Evolutionary conservation across 2,888 invertebrate species (phyloP).

Genomic region (Spatulosminthurus flaviceps): DNA sequence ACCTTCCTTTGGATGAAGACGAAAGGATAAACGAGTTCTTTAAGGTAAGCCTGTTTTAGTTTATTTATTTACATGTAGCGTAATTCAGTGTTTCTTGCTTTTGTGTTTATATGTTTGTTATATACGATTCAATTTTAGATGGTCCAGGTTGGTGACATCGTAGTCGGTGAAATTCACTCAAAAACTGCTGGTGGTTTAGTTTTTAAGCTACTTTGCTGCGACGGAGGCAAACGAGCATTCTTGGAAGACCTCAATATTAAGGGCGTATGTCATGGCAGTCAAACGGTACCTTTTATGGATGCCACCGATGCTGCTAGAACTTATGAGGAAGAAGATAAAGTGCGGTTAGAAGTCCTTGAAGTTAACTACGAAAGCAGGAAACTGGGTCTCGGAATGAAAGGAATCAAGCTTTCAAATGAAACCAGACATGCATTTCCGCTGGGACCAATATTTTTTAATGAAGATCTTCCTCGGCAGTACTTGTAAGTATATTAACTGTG

Average conservation of each 20-base stretch:
- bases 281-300: conserved; percentile 53
- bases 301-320: conserved; percentile 67
- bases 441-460: conserved; percentile 75
- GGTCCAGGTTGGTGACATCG: conserved; percentile 66
- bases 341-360: conserved; percentile 83
- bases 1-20: conserved; percentile 80
- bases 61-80: not conserved
- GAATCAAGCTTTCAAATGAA: conserved; percentile 75
- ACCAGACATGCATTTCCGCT: conserved; percentile 78
- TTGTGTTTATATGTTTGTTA: conserved; percentile 30
- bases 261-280: conserved; percentile 67
- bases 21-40: conserved; percentile 82
- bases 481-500: conserved; percentile 62
- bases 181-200: conserved; percentile 66
- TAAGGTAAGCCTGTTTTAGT: conserved; percentile 72
- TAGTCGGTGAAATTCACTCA: conserved; percentile 66
- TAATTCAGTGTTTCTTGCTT: not conserved
- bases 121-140: conserved; percentile 64
- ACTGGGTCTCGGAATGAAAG: conserved; percentile 87
- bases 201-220: conserved; percentile 84
- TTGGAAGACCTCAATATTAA: conserved; percentile 87
- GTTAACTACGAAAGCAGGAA: conserved; percentile 83
- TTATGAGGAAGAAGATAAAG: conserved; percentile 83
- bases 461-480: conserved; percentile 66
- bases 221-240: conserved; percentile 80